These are phyloP conservation scores for Pheosia tremula DNA, from an alignment of 2,888 invertebrate genomes.

Conservation along the genomic window DNA sequence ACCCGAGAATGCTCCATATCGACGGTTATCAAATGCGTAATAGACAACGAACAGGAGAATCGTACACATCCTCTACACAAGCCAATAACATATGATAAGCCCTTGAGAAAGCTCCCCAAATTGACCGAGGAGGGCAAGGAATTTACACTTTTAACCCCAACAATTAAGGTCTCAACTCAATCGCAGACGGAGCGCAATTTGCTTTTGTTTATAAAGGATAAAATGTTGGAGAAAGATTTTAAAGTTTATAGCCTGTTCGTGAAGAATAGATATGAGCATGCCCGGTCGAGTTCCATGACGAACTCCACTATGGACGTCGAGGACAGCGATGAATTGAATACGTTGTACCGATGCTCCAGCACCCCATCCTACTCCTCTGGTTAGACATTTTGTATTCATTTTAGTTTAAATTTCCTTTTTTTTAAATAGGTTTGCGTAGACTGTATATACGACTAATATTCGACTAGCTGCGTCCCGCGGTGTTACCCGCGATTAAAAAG, in stretches of 20 bases:
- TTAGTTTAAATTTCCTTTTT: no score
- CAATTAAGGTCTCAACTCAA: slow-evolving; percentile 49
- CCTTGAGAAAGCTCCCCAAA: slow-evolving; percentile 26
- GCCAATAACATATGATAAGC: slow-evolving; percentile 22
- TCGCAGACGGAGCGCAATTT: slow-evolving; percentile 53
- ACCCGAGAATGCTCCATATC: slow-evolving; percentile 49
- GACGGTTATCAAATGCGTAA: slow-evolving; percentile 44
- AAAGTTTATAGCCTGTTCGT: slow-evolving; percentile 53
- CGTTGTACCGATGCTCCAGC: slow-evolving; percentile 65
- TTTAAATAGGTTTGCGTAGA: no score
- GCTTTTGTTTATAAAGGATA: slow-evolving; percentile 27
- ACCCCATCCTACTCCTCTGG: slow-evolving; percentile 60
- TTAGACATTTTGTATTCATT: slow-evolving; percentile 36
- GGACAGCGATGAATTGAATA: slow-evolving; percentile 62
- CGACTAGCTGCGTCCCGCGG: no score
- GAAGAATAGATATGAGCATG: slow-evolving; percentile 39
- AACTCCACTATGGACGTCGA: slow-evolving; percentile 33
- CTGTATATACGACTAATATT: no score
- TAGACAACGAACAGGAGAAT: slow-evolving; percentile 35
- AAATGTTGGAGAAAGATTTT: slow-evolving; percentile 39
- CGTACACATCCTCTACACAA: slow-evolving; percentile 8
- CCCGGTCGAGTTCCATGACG: slow-evolving; percentile 47
- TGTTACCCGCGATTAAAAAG: no score
- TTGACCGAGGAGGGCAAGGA: slow-evolving; percentile 47
- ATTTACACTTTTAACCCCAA: slow-evolving; percentile 41